phyloP scores from a whole-genome alignment of 2,113 vertebrate genomes.

The Calonectris borealis region DNA sequence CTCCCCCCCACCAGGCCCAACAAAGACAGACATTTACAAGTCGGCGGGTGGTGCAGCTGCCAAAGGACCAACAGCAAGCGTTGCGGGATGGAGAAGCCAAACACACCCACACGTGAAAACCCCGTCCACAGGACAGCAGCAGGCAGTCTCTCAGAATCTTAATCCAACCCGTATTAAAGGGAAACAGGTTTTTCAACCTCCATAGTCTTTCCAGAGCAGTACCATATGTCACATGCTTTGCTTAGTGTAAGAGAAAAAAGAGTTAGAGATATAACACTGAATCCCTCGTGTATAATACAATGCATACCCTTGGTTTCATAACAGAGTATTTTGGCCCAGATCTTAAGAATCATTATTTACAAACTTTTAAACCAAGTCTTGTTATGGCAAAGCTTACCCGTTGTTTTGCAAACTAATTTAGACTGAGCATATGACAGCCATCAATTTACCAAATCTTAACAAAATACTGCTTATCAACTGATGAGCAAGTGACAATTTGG shows the following conservation, averaged over 20 bases:
- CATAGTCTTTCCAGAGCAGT: neutral
- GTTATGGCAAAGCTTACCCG: neutral
- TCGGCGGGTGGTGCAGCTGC: neutral
- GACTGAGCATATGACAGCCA: neutral
- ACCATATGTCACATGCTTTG: neutral
- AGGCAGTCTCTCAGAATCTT: neutral
- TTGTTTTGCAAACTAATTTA: neutral
- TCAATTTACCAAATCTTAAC: neutral
- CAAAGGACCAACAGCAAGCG: neutral
- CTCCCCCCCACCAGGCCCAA: neutral
- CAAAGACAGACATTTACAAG: neutral
- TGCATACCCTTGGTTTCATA: neutral
- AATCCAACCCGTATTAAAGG: neutral
- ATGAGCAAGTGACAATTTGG: neutral
- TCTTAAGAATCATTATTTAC: neutral
- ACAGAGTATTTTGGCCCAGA: neutral
- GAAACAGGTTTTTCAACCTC: neutral
- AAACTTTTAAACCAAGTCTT: neutral
- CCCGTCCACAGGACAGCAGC: neutral
- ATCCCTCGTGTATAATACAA: neutral
- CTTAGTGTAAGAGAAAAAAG: neutral
- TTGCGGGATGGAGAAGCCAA: neutral
- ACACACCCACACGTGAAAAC: neutral
- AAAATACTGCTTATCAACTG: neutral
- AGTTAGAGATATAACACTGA: neutral